A percentile compares a stretch with the other conserved stretches of the same genome.
phyloP scores from a whole-genome alignment of 2,888 invertebrate species.

The Campoplex capitator region DNA sequence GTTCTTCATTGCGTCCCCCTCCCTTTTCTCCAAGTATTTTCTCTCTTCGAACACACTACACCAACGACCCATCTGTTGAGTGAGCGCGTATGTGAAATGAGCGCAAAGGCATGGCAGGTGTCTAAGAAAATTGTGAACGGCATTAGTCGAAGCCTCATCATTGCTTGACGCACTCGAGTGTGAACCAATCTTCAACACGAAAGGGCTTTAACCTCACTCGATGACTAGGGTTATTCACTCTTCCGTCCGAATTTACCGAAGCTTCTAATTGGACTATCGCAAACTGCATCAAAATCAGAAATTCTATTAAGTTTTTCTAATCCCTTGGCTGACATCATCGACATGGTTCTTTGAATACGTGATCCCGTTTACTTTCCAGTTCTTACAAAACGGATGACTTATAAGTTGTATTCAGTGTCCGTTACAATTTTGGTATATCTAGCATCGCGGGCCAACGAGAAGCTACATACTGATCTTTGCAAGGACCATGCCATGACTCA shows the following conservation, averaged over 20 bases:
- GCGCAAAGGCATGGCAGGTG: slow-evolving; percentile 44
- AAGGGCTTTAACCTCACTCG: slow-evolving; percentile 50
- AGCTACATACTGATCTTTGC: background rate
- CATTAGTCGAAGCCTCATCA: slow-evolving; percentile 51
- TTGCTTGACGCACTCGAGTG: slow-evolving; percentile 48
- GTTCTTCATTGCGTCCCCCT: slow-evolving; percentile 51
- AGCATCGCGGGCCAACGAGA: background rate
- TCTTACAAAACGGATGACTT: background rate
- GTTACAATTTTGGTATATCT: background rate
- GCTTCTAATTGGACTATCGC: slow-evolving; percentile 15
- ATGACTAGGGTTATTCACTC: background rate
- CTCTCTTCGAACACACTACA: background rate
- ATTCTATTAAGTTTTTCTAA: background rate
- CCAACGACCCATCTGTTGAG: slow-evolving; percentile 29
- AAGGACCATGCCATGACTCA: slow-evolving; percentile 14
- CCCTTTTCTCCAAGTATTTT: background rate
- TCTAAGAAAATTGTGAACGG: slow-evolving; percentile 58
- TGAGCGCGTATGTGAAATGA: slow-evolving; percentile 19
- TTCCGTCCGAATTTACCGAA: background rate
- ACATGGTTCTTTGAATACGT: background rate
- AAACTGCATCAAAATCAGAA: background rate
- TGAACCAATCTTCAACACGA: slow-evolving; percentile 58
- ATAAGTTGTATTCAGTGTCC: no score
- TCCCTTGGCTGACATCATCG: slow-evolving; percentile 3
- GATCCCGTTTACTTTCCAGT: background rate